Evolutionary conservation across 2,888 invertebrate genomes (phyloP).

Genomic region (Amaurobius ferox): DNA sequence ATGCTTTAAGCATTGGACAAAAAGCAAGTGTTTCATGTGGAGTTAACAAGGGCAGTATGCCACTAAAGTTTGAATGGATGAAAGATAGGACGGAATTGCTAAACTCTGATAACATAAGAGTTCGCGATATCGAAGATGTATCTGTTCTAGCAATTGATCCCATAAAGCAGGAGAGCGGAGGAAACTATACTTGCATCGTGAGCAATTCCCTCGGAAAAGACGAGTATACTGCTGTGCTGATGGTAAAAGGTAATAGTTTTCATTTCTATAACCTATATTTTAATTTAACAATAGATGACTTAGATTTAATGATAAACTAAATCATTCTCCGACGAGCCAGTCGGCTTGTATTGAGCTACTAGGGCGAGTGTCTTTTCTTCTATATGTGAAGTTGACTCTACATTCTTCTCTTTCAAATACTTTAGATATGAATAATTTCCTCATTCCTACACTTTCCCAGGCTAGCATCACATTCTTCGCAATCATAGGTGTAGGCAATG

Average conservation of each 20-base stretch:
- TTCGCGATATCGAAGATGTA: constrained; percentile 24
- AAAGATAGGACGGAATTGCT: constrained; percentile 44
- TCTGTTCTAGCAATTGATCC: constrained; percentile 37
- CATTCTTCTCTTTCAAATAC: too few relatives aligned
- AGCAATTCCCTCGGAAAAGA: constrained; percentile 65
- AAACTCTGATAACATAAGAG: constrained; percentile 31
- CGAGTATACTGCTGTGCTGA: constrained; percentile 46
- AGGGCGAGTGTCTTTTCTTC: too few relatives aligned
- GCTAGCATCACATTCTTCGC: too few relatives aligned
- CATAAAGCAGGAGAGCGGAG: constrained; percentile 42
- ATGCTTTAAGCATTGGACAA: constrained; percentile 45
- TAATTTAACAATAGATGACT: too few relatives aligned
- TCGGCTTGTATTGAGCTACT: too few relatives aligned
- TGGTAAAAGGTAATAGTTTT: constrained; percentile 67
- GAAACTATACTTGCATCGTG: constrained; percentile 63
- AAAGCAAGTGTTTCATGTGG: constrained; percentile 72
- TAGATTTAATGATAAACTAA: too few relatives aligned
- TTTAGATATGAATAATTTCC: too few relatives aligned
- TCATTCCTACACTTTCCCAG: too few relatives aligned
- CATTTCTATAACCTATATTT: neutral
- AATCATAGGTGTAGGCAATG: too few relatives aligned
- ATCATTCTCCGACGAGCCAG: too few relatives aligned
- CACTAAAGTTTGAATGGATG: constrained; percentile 55
- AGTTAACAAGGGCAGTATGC: constrained; percentile 70
- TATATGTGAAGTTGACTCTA: too few relatives aligned